Evolutionary conservation across 2,113 vertebrate genomes (phyloP), one percentile per base, ranked within the genome.

Genomic region (Nymphicus hollandicus): DNA sequence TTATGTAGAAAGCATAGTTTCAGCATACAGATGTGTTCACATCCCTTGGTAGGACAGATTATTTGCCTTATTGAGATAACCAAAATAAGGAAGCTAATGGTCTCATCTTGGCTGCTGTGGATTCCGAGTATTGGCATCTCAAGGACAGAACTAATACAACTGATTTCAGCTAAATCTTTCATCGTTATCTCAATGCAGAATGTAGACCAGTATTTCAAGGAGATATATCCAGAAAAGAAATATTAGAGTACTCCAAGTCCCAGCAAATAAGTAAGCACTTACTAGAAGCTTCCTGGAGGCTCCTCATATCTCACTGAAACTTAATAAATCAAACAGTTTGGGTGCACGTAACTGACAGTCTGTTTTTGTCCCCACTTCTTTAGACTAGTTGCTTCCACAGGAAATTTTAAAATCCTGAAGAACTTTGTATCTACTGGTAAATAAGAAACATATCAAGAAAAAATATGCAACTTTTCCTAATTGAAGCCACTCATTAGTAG

Each of bases 311-410:
- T 52, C 71, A 35, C 65, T 41, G 74, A 17, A 90, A 46, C 28
- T 22, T 73, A 24, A 11, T 6, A 13, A 72, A 88, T 27, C 11
- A 14, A 49, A 5, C 8, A 41, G 5, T 43, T 73, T 88, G 49
- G 23, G 58, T 76, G 7, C 50, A 24, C 1, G 0, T 44, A 68
- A 56, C 12, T 39, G 39, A 28, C 6, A 25, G 10, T 15, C 29
- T 55, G 19, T 46, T 66, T 66, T 83, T 83, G 31, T 24, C n/a
- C 37, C 50, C 13, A 5, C 47, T 81, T 53, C 50, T 90, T 93
- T 68, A 79, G 65, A 86, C 16, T 79, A 87, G 41, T 84, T 69
- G 16, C 20, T 96, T 91, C 56, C 65, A 50, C 41, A 87, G 43
- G 28, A 58, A 52, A 58, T 76, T 76, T 74, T 76, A 14, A 69